Conservation (phyloP, 2,113 vertebrate species). For the Grammomys surdaster region DNA sequence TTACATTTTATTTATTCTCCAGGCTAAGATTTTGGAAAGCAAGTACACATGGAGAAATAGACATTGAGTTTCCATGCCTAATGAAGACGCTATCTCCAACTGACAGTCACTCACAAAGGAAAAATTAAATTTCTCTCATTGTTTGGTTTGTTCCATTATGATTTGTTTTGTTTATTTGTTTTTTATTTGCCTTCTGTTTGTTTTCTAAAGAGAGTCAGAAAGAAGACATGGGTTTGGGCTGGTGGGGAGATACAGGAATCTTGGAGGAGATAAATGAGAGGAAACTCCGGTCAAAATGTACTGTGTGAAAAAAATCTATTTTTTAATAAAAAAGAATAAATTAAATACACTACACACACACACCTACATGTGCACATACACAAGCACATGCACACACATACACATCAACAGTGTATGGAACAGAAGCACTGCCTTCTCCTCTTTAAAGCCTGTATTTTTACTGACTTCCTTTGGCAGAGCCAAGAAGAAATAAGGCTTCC, state of each 20-base stretch:
- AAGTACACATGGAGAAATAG: not conserved
- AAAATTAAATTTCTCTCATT: not conserved
- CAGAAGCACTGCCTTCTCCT: not conserved
- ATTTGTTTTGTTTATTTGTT: not conserved
- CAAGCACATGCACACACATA: not conserved
- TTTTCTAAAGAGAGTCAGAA: not conserved
- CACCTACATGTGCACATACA: not conserved
- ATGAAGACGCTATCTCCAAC: not conserved
- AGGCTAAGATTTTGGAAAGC: not conserved
- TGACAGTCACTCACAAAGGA: not conserved
- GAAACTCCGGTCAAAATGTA: not conserved
- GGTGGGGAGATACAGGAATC: not conserved
- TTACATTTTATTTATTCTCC: not conserved
- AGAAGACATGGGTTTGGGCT: not conserved
- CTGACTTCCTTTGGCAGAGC: not conserved
- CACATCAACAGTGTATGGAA: too few relatives aligned
- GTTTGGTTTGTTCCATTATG: not conserved
- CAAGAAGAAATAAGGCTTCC: not conserved
- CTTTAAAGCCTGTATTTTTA: not conserved
- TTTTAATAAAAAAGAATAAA: not conserved
- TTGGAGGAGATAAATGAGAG: not conserved
- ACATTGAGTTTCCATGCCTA: not conserved
- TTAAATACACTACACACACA: not conserved
- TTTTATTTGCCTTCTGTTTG: too few relatives aligned
- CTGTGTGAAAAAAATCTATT: not conserved